Conservation (phyloP, 92 coral and sea anemone genomes). For the Desmophyllum pertusum region DNA sequence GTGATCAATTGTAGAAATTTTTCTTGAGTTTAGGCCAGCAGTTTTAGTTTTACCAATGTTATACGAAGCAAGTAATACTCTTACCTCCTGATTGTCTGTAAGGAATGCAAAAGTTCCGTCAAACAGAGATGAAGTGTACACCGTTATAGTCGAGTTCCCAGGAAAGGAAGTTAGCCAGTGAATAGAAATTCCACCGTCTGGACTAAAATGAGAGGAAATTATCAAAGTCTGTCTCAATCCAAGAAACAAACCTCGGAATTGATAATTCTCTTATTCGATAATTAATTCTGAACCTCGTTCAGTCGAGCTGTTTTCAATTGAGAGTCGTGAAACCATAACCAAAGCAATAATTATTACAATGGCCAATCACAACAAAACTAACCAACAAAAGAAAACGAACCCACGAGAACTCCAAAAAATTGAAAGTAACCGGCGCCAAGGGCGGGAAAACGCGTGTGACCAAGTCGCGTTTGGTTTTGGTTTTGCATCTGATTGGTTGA, state of each 20-base stretch:
- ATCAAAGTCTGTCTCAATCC: background rate
- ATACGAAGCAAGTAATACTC: background rate
- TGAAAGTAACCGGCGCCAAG: too few relatives aligned
- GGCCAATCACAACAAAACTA: too few relatives aligned
- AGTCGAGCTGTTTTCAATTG: too few relatives aligned
- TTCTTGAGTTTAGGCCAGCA: background rate
- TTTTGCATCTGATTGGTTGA: too few relatives aligned
- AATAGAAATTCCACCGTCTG: constrained; percentile 73
- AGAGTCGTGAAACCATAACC: too few relatives aligned
- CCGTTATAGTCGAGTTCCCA: constrained; percentile 63
- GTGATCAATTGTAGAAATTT: background rate
- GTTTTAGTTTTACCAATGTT: background rate
- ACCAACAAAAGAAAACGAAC: too few relatives aligned
- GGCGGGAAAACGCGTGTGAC: too few relatives aligned
- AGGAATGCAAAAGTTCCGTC: constrained; percentile 88
- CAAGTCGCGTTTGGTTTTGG: too few relatives aligned
- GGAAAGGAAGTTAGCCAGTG: constrained; percentile 75
- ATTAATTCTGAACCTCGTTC: too few relatives aligned
- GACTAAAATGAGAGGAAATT: constrained; percentile 37
- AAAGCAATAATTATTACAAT: too few relatives aligned
- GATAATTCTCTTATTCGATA: background rate
- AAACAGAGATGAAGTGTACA: constrained; percentile 68
- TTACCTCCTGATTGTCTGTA: constrained; percentile 78
- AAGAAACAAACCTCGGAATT: background rate
- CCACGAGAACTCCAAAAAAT: too few relatives aligned